Evolutionary conservation across 1,140 invertebrate genomes (phyloP).

Genomic region (Bombus ignitus): DNA sequence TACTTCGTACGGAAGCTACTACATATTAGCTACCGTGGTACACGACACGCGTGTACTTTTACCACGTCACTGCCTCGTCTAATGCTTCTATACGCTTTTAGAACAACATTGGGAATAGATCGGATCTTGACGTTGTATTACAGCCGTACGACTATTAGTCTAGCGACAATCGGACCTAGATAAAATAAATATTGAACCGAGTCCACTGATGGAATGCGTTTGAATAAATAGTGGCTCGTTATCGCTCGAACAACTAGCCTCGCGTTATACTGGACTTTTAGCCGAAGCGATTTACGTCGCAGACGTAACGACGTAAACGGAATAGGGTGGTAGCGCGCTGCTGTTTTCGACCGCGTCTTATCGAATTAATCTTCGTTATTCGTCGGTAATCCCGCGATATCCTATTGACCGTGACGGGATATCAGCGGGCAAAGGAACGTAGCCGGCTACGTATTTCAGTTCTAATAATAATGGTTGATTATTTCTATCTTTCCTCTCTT

Average conservation of each 20-base stretch:
- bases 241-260: constrained; percentile 39
- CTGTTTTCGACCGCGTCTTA: neutral
- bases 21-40: constrained; percentile 50
- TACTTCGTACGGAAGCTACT: neutral
- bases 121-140: constrained; percentile 40
- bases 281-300: constrained; percentile 29
- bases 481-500: neutral
- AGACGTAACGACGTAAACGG: neutral
- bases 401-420: neutral
- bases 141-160: constrained; percentile 45
- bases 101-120: constrained; percentile 62
- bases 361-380: constrained; percentile 46
- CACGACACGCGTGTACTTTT: constrained; percentile 51
- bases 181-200: constrained; percentile 56
- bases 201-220: constrained; percentile 43
- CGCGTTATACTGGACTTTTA: constrained; percentile 48
- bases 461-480: constrained; percentile 3
- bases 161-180: constrained; percentile 51
- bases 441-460: neutral
- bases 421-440: neutral
- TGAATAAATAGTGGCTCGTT: constrained; percentile 61
- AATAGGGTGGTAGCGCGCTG: neutral
- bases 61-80: constrained; percentile 29
- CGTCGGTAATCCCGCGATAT: neutral
- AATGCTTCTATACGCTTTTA: constrained; percentile 28